Evolutionary conservation across 2,797 vertebrate genomes (phyloP), one percentile per base, ranked within the genome.

Genomic region (Hypotaenidia philippensis): DNA sequence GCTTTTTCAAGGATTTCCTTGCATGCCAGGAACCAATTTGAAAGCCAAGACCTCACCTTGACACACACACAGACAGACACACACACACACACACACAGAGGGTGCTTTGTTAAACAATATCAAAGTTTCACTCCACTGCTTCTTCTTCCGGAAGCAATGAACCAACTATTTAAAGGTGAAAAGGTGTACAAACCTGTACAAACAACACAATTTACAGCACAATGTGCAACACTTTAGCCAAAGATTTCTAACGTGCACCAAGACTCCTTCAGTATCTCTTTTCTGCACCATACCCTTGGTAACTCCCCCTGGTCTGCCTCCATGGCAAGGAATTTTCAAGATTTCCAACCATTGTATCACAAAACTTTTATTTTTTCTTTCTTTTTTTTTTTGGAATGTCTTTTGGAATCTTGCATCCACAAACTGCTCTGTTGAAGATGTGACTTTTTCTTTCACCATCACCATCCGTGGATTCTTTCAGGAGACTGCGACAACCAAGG

Each of bases 21-120:
- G 32, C 13, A 2, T 74, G 77, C 66, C 80, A 95, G 68, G 59
- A 79, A 45, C 17, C 26, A 32, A 19, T 0, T 4, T 40, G 76
- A 27, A 84, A 94, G 78, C 71, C 83, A 93, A 85, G 65, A 61
- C 66, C 79, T 55, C 49, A 31, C 74, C 83, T 68, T 38, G 69
- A 7, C 29, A 50, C 41, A 44, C 41, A 41, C 41, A 41, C 41
- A 41, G 15, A 41, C 40, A 44, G 32, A 36, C 34, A 41, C 40
- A 41, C 40, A 44, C 41, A 44, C 69, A 60, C 65, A 66, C 45
- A 82, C 59, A 94, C 41, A 82, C 63, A 94, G 9, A 85, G 74
- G 56, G 60, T 63, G 71, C 83, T 93, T 90, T 93, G 92, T 96
- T 92, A 83, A 95, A 79, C 38, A 76, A 68, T 78, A 53, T 63